A percentile compares a stretch with the other conserved stretches of the same genome.
Evolutionary conservation across 2,113 vertebrate species (phyloP).

Genomic region (Bungarus multicinctus): DNA sequence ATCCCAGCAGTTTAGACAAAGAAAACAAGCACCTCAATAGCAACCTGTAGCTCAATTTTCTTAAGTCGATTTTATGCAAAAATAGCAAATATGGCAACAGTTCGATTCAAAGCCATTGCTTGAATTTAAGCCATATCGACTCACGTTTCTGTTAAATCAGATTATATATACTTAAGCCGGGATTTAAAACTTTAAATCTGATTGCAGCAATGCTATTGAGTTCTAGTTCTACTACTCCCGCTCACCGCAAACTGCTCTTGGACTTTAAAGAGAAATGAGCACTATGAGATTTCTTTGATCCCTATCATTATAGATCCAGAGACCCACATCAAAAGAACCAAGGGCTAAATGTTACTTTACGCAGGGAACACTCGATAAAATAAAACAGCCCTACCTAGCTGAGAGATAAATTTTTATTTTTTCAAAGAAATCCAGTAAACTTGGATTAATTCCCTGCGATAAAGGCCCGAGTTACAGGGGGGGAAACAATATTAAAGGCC

Average conservation of each 20-base stretch:
- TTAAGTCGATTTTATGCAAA: neutral
- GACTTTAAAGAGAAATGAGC: neutral
- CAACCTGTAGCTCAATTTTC: rapidly evolving
- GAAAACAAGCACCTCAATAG: neutral
- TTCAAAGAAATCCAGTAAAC: neutral
- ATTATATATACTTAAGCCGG: neutral
- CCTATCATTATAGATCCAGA: neutral
- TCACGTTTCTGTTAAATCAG: neutral
- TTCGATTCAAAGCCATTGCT: neutral
- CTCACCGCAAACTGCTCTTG: neutral
- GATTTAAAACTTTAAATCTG: neutral
- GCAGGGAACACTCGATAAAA: neutral
- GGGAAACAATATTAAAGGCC: too few species aligned
- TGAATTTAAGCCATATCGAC: neutral
- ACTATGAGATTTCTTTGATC: neutral
- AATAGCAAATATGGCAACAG: neutral
- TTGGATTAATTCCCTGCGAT: neutral
- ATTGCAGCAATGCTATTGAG: neutral
- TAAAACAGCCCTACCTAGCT: neutral
- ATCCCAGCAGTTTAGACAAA: neutral
- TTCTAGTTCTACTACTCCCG: neutral
- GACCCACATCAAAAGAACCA: neutral
- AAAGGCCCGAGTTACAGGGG: neutral
- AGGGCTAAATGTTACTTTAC: neutral
- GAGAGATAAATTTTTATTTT: neutral